Base-by-base conservation (phyloP, 2,888 invertebrate genomes). In the Epistrophe grossulariae region DNA sequence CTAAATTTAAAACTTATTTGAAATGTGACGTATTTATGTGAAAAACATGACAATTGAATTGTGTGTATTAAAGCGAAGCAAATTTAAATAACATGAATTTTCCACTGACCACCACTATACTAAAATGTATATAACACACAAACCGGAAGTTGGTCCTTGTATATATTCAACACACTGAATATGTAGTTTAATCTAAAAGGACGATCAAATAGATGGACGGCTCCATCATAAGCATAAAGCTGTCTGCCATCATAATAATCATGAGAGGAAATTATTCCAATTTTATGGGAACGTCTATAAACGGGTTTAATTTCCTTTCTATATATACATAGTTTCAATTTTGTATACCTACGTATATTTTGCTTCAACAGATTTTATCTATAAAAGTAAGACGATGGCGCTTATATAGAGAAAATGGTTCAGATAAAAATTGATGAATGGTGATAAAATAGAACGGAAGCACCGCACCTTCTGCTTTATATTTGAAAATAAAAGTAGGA, bases 281-380 rank as follows among this genome's bases (percentile, higher is more conserved):
- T 48, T 48, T 48, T 48, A 48, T 48, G 48, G 48, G 48, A 48
- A 48, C 17, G 17, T 48, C 48, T 48, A 17, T 48, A 48, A 48
- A 48, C 48, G 48, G 17, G 9, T 48, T 48, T 48, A 48, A 48
- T 48, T 48, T 48, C 48, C 48, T 48, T 17, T 48, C 17, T 48
- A 17, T n/a, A n/a, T n/a, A n/a, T n/a, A n/a, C n/a, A n/a, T 48
- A 48, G 48, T 48, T 48, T 48, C 10, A 17, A 48, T 48, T 48
- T 17, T 48, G 17, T n/a, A 45, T n/a, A n/a, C n/a, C n/a, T n/a
- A n/a, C n/a, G n/a, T n/a, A n/a, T 45, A 45, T n/a, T 45, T 48
- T 48, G 17, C 48, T 17, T 48, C 48, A 48, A 48, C 17, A 48
- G 17, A 8, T n/a, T n/a, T n/a, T 0, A 17, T n/a, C 8, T 17